Conservation (phyloP, 2,113 vertebrate genomes). For the Aegithalos caudatus region DNA sequence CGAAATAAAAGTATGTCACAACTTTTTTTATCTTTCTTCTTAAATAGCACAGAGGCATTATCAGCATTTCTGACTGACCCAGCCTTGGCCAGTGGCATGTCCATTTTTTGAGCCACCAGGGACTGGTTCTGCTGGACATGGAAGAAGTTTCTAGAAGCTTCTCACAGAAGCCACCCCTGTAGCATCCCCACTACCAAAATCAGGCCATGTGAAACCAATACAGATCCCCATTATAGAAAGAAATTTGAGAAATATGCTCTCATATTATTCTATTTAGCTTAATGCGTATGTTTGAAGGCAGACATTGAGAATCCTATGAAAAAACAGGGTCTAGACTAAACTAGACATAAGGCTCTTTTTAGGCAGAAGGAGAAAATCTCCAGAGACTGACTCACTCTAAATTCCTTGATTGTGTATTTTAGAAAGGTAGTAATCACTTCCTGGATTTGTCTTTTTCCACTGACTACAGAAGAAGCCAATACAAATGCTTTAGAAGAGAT, state of each 20-base stretch:
- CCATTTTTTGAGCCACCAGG: neutral
- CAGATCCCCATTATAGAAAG: neutral
- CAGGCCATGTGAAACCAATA: neutral
- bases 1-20: neutral
- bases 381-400: neutral
- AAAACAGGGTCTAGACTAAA: neutral
- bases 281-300: neutral
- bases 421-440: constrained; percentile 23
- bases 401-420: constrained; percentile 3
- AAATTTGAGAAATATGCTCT: neutral
- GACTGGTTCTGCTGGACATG: neutral
- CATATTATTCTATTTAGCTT: neutral
- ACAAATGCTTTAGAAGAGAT: constrained; percentile 28
- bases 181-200: neutral
- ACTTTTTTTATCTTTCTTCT: neutral
- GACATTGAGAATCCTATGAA: neutral
- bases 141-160: neutral
- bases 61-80: neutral
- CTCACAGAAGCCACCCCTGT: neutral
- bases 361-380: neutral
- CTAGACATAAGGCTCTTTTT: neutral
- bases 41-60: neutral
- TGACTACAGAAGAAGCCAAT: neutral
- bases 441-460: neutral
- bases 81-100: neutral